These are phyloP conservation scores for Argynnis bischoffii DNA, from an alignment of 2,888 invertebrate species.

Conservation along the genomic window DNA sequence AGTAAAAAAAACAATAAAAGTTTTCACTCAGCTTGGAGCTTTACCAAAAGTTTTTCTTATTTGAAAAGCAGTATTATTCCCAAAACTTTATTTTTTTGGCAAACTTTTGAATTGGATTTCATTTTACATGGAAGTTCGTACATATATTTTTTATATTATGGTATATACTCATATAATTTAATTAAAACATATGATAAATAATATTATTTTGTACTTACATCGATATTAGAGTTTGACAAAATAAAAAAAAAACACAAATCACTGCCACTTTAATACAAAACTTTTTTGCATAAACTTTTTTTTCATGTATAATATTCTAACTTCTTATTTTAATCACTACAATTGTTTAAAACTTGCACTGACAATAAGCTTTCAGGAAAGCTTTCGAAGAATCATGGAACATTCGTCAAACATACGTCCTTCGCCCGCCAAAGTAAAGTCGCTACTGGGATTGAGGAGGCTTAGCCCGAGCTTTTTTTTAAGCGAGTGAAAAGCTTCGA, in stretches of 20 bases:
- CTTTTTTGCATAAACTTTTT: background rate
- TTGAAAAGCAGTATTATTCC: too few species aligned
- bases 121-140: too few species aligned
- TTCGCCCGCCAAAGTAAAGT: constrained; percentile 14
- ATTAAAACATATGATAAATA: too few species aligned
- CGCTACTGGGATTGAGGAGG: constrained; percentile 15
- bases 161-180: too few species aligned
- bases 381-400: constrained; percentile 6
- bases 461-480: background rate
- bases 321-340: background rate
- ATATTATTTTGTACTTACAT: too few species aligned
- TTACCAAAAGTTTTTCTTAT: too few species aligned
- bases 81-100: too few species aligned
- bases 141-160: too few species aligned
- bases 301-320: background rate
- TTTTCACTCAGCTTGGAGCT: too few species aligned
- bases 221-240: too few species aligned
- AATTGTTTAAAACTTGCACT: constrained; percentile 5
- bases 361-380: background rate
- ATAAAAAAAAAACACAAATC: constrained; percentile 2
- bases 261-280: background rate
- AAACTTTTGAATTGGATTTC: too few species aligned
- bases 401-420: constrained; percentile 5
- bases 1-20: too few species aligned
- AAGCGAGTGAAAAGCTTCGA: background rate